Evolutionary conservation across 1,140 invertebrate species (phyloP), one percentile per base, ranked within the genome.

Genomic region (Drosophila albomicans): DNA sequence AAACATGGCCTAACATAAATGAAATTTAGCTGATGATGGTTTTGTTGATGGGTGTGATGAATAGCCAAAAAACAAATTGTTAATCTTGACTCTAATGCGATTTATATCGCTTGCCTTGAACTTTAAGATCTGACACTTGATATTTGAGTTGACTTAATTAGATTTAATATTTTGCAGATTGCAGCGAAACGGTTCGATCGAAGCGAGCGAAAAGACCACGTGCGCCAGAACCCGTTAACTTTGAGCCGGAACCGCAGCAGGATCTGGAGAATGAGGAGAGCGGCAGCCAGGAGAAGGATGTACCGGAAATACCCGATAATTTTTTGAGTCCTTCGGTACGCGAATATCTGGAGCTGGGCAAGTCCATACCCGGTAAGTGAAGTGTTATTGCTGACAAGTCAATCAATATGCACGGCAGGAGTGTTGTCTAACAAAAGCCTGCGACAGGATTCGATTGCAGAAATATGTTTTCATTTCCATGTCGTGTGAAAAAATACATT

Each of bases 261-360:
- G 94, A 95, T 45, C 93, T 95, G 54, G 95, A 96, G 77, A 95
- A 95, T 76, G 93, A 95, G 78, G 96, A 96, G 80, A 95, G 94
- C 41, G 58, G 87, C 16, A 93, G 94, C 49, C 91, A 94, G 10
- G 91, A 92, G 59, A 91, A 93, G 11, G 92, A 92, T 71, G 91
- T 94, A 35, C 94, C 93, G n/a, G 94, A 94, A 45, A 95, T 96
- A 61, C 96, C 96, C 20, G 95, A 95, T 10, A 95, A 96, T 71
- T 97, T 97, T 92, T 93, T 97, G 61, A 97, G 96, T 91, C 96
- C 96, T 43, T 97, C 96, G 3, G 96, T 97, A 15, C 94, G 96
- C 54, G 96, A 97, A 92, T 97, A 97, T 92, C 94, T 97, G 52
- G 96, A 97, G 93, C 94, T 97, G 56, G 96, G 96, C 72, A 97